Evolutionary conservation across 1,140 invertebrate genomes (phyloP).

Genomic region (Cydia splendana): DNA sequence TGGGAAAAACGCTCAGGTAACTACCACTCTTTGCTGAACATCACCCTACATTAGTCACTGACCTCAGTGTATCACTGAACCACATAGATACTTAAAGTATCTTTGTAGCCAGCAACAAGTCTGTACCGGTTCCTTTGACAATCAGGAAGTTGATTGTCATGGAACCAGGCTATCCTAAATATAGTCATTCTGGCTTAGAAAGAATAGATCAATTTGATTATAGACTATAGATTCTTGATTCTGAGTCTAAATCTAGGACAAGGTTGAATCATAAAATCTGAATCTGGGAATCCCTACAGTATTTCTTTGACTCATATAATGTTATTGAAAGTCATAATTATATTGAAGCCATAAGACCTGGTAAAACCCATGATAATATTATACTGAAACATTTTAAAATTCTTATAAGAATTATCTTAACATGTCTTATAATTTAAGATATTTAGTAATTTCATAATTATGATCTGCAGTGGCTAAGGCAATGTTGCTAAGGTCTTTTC

Average conservation of each 20-base stretch:
- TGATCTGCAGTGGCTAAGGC: too few species aligned
- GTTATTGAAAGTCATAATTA: background rate
- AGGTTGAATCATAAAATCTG: background rate
- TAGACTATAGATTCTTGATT: background rate
- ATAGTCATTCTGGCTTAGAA: background rate
- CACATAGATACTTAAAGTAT: background rate
- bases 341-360: background rate
- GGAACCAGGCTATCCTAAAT: background rate
- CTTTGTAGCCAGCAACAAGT: background rate
- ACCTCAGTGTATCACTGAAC: background rate
- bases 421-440: too few species aligned
- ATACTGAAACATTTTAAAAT: background rate
- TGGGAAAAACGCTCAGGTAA: constrained; percentile 75
- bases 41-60: constrained; percentile 1
- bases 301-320: background rate
- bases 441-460: too few species aligned
- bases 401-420: background rate
- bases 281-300: background rate
- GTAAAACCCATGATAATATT: background rate
- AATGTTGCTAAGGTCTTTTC: too few species aligned
- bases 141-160: background rate
- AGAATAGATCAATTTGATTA: background rate
- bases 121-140: background rate
- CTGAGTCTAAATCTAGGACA: background rate
- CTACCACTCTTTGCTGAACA: constrained; percentile 10